Evolutionary conservation across 2,113 vertebrate genomes (phyloP).

Genomic region (Thalassarche chlororhynchos): DNA sequence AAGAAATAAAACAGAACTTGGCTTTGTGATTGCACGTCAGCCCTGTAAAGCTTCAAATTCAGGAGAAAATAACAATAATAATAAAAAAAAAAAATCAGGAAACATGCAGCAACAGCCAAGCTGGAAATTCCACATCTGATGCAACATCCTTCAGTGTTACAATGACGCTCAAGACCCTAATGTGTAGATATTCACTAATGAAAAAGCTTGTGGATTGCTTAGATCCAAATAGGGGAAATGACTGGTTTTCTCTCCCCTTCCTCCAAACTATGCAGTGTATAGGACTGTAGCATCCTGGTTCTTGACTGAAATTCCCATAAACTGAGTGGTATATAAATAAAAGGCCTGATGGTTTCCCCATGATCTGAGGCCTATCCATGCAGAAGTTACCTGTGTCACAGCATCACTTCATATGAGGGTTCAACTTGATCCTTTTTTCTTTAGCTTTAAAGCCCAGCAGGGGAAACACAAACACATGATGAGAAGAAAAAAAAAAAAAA

Average conservation of each 20-base stretch:
- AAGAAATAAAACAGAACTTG: not conserved
- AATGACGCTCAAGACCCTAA: not conserved
- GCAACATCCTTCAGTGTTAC: constrained; percentile 4
- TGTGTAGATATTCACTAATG: not conserved
- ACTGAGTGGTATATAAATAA: not conserved
- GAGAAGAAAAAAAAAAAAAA: rapidly evolving
- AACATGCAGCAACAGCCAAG: not conserved
- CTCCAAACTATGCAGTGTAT: not conserved
- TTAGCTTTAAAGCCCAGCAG: not conserved
- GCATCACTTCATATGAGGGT: not conserved
- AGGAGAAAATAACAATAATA: not conserved
- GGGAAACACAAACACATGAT: not conserved
- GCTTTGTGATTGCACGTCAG: not conserved
- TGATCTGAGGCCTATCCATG: not conserved
- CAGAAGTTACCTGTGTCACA: not conserved
- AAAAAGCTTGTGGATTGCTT: not conserved
- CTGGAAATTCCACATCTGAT: constrained; percentile 5
- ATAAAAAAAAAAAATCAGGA: not conserved
- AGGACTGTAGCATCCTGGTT: not conserved
- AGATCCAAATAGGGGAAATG: not conserved
- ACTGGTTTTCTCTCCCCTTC: not conserved
- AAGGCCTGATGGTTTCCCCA: not conserved
- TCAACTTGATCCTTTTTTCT: not conserved
- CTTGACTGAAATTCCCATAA: not conserved
- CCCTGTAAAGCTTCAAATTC: not conserved